A percentile compares a stretch with the other conserved stretches of the same genome.
Conservation (phyloP, 2,113 vertebrate genomes). For the Ophiodon elongatus region DNA sequence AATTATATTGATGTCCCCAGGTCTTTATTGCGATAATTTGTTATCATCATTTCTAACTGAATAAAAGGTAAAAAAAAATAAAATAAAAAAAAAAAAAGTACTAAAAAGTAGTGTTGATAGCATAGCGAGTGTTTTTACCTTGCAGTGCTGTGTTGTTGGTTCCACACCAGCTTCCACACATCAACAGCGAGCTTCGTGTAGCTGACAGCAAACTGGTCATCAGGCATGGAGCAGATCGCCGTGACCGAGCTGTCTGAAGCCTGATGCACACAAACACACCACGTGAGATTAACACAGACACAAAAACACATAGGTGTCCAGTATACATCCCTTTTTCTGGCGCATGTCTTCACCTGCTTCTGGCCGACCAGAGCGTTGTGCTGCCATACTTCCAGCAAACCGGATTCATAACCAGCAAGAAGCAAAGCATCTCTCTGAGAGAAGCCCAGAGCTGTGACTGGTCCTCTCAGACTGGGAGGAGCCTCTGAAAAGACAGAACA, state of each 20-base stretch:
- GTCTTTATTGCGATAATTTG: no score
- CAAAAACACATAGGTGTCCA: not conserved
- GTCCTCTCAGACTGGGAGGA: constrained; percentile 36
- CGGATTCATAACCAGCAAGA: constrained; percentile 81
- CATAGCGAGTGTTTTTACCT: constrained; percentile 53
- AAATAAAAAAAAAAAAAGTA: not conserved
- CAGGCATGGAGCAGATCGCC: constrained; percentile 72
- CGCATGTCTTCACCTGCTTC: constrained; percentile 73
- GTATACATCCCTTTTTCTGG: not conserved
- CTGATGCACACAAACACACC: constrained; percentile 51
- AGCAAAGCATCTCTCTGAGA: constrained; percentile 76
- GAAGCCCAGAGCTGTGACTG: constrained; percentile 84
- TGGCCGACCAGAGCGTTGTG: constrained; percentile 53
- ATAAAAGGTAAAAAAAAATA: no score
- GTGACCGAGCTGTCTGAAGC: constrained; percentile 48
- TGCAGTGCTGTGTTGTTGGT: constrained; percentile 34
- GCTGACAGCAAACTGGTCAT: constrained; percentile 71
- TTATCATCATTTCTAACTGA: no score
- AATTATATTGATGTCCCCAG: no score
- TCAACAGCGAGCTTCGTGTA: constrained; percentile 58
- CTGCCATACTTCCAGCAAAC: constrained; percentile 87
- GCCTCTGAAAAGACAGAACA: constrained; percentile 54
- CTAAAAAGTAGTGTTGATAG: not conserved
- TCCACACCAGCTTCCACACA: constrained; percentile 77
- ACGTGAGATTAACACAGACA: not conserved